Base-by-base conservation (phyloP, 2,797 vertebrate genomes). In the Tapirus indicus region DNA sequence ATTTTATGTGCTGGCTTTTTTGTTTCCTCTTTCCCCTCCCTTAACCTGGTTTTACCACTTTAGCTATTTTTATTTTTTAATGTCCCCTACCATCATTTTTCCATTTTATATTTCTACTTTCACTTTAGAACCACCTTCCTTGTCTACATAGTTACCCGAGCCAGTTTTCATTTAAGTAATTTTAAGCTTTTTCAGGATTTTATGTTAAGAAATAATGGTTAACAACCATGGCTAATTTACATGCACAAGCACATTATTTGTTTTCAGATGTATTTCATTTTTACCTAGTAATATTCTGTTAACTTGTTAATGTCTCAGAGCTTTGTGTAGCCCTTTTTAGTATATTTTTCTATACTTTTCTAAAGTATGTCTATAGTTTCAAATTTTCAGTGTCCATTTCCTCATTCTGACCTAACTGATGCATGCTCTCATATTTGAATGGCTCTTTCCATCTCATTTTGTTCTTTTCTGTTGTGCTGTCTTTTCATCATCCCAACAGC, bases 191-290 rank as follows among this genome's bases (percentile, higher is more conserved):
- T 47, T 41, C n/a, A 49, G 35, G 20, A 69, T 69, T 86, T 96
- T 79, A 12, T 52, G 64, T 38, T 60, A 54, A 74, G 58, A 47
- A 79, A 56, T 52, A 69, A 66, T 32, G 35, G 11, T 66, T 54
- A 62, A 17, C 85, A 35, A 35, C 17, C 27, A 41, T 44, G 54
- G 3, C 13, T 79, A 89, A 44, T 20, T 71, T 90, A 75, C n/a
- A 41, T 52, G n/a, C 6, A 44, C 18, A 49, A 32, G 21, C 11
- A 21, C 5, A 16, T 74, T 58, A 38, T 41, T n/a, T 94, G 5
- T 69, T 88, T 86, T 80, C 52, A 62, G 23, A n/a, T 91, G 3
- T 17, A 38, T 64, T 93, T 93, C 56, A 77, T 68, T 95, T 71
- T 90, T 35, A 64, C 7, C 35, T 77, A n/a, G 3, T 49, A 16